Evolutionary conservation across 2,113 vertebrate genomes (phyloP).

Genomic region (Tenrec ecaudatus): DNA sequence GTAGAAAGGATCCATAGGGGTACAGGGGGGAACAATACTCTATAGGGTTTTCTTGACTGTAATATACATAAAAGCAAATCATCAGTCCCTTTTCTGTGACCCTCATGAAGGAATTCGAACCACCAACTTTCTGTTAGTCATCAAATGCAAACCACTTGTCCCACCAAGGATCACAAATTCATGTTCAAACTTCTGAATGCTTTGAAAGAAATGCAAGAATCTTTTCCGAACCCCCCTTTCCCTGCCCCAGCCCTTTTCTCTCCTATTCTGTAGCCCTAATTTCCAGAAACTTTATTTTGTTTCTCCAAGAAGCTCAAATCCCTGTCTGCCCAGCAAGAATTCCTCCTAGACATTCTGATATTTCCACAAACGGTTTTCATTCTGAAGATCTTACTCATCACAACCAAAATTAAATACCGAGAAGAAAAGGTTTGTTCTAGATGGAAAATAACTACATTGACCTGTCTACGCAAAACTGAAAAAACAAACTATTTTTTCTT

Average conservation of each 20-base stretch:
- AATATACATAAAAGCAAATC: not conserved
- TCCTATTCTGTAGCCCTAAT: not conserved
- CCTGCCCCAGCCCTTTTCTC: not conserved
- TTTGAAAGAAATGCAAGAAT: not conserved
- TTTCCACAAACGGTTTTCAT: not conserved
- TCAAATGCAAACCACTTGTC: too few species aligned
- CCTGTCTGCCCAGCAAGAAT: not conserved
- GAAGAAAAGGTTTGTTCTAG: not conserved
- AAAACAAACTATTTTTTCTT: not conserved
- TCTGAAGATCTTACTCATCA: not conserved
- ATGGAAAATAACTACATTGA: not conserved
- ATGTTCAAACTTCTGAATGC: not conserved
- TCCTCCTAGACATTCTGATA: not conserved
- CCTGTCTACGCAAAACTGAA: not conserved
- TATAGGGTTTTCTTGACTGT: not conserved
- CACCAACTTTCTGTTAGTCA: too few species aligned
- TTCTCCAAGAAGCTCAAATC: not conserved
- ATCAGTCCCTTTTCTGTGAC: not conserved
- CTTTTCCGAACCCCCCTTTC: not conserved
- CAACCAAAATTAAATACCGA: not conserved
- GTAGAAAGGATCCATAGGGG: not conserved
- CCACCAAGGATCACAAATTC: too few species aligned
- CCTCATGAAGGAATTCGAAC: not conserved
- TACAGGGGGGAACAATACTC: too few species aligned
- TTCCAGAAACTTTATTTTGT: not conserved